These are phyloP conservation scores for Octodon degus DNA, from an alignment of 2,113 vertebrate species.

Conservation along the genomic window DNA sequence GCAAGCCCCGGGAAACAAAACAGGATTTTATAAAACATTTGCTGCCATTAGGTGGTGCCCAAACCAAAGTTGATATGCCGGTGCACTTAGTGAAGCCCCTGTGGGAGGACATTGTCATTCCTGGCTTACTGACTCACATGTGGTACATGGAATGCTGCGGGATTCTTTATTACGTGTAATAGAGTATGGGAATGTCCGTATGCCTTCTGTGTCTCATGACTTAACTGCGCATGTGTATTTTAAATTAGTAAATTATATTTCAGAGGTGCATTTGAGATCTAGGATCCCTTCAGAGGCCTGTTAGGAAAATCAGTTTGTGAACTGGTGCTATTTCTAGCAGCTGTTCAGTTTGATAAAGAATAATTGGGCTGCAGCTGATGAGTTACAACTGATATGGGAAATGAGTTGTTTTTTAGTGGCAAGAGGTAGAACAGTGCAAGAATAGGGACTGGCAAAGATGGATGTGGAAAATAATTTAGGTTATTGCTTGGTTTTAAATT, in stretches of 20 bases:
- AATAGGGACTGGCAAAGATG: neutral
- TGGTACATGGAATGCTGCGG: neutral
- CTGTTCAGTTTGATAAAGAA: neutral
- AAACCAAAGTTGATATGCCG: conserved; percentile 46
- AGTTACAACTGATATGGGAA: neutral
- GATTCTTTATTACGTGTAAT: neutral
- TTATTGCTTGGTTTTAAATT: neutral
- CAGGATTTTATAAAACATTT: conserved; percentile 1
- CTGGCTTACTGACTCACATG: neutral
- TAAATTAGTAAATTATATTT: neutral
- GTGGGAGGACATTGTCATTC: neutral
- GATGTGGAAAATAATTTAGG: neutral
- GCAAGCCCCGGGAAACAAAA: neutral
- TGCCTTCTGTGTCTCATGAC: neutral
- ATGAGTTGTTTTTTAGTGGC: neutral
- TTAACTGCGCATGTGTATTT: neutral
- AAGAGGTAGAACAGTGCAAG: neutral
- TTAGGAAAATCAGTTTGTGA: neutral
- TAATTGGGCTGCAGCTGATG: neutral
- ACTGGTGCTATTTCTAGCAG: neutral
- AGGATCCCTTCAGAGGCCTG: neutral
- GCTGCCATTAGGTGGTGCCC: conserved; percentile 75
- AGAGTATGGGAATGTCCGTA: neutral
- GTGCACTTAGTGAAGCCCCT: neutral
- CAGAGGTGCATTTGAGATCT: neutral